phyloP scores from a whole-genome alignment of 2,888 invertebrate species.

The Rotaria sp. region DNA sequence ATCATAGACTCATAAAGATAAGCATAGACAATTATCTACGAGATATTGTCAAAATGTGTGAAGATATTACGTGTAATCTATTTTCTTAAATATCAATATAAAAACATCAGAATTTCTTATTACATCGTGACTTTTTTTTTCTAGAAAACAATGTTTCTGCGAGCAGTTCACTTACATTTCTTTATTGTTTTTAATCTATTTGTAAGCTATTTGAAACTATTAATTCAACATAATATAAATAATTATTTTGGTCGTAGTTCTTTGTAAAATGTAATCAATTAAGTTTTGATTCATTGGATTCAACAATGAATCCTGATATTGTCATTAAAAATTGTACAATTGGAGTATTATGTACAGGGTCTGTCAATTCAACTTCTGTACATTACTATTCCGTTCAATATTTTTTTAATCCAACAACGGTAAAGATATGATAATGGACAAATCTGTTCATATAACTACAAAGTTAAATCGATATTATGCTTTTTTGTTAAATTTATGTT shows the following conservation, averaged over 20 bases:
- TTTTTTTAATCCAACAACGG: background rate
- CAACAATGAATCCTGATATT: background rate
- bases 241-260: background rate
- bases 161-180: too few species aligned
- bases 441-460: too few species aligned
- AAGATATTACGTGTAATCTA: background rate
- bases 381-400: background rate
- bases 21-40: background rate
- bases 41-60: background rate
- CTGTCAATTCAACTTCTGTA: background rate
- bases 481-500: background rate
- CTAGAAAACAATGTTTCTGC: background rate
- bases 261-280: background rate
- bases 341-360: background rate
- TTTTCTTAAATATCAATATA: background rate
- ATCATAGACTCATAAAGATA: background rate
- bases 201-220: background rate
- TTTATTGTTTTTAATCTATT: background rate
- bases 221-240: background rate
- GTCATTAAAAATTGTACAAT: background rate
- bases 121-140: background rate
- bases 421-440: background rate
- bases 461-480: too few species aligned
- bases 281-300: background rate
- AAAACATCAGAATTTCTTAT: background rate